These are phyloP conservation scores for Temnothorax curvispinosus DNA, from an alignment of 1,140 invertebrate genomes.

Conservation along the genomic window DNA sequence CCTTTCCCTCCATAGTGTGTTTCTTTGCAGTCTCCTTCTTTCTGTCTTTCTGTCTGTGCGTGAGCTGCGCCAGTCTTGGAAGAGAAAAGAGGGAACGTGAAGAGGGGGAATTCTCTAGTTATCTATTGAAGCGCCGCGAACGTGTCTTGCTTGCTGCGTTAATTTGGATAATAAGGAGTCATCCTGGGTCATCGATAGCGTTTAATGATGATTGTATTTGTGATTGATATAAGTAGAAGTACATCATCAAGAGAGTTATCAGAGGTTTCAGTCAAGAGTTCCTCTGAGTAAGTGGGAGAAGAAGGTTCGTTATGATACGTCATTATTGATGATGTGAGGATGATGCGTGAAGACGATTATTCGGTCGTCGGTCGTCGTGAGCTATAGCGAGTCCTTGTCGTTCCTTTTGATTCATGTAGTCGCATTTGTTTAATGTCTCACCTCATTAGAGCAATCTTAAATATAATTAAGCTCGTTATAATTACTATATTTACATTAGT, in stretches of 20 bases:
- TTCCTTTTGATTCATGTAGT: not conserved
- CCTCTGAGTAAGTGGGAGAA: constrained; percentile 44
- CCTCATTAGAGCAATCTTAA: constrained; percentile 23
- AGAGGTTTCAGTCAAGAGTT: constrained; percentile 34
- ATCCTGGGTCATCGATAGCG: constrained; percentile 38
- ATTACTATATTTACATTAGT: constrained; percentile 46
- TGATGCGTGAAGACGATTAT: constrained; percentile 45
- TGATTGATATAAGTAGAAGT: not conserved
- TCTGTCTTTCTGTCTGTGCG: constrained; percentile 43
- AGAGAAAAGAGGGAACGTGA: constrained; percentile 48
- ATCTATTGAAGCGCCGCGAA: constrained; percentile 42
- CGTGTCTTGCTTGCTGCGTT: constrained; percentile 47
- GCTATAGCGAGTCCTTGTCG: constrained; percentile 24
- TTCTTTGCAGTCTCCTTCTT: constrained; percentile 41
- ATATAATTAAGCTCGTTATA: constrained; percentile 29
- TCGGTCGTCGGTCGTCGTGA: constrained; percentile 36
- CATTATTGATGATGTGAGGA: constrained; percentile 29
- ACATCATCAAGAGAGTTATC: constrained; percentile 41
- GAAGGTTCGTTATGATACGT: constrained; percentile 38
- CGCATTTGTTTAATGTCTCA: constrained; percentile 27
- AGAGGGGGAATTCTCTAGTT: constrained; percentile 19
- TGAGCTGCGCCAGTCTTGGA: constrained; percentile 10
- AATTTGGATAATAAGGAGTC: constrained; percentile 28
- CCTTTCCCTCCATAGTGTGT: not conserved
- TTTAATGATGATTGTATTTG: constrained; percentile 46